Conservation (phyloP, 2,888 invertebrate species). For the Ariolimax columbianus region DNA sequence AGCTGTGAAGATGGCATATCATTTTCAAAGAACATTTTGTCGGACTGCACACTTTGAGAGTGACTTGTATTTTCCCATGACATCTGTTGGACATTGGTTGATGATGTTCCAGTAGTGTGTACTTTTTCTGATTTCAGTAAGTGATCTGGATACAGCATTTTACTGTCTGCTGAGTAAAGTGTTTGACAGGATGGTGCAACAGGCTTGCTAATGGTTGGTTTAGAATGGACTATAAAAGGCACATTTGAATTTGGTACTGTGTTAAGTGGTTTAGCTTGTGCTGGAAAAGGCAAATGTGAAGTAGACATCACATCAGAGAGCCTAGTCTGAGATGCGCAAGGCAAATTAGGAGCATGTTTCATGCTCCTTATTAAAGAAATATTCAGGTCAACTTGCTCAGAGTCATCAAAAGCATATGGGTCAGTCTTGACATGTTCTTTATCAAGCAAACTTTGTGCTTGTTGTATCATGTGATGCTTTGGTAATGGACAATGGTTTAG, state of each 20-base stretch:
- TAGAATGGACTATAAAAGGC: neutral
- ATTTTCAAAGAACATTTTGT: neutral
- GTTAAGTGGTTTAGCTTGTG: neutral
- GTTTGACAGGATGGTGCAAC: neutral
- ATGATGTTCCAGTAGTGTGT: neutral
- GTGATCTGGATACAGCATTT: neutral
- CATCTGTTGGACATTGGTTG: neutral
- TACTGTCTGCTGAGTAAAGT: neutral
- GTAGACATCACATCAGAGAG: too few relatives aligned
- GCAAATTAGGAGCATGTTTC: neutral
- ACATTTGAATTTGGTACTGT: neutral
- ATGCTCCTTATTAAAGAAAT: constrained; percentile 4
- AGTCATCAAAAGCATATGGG: constrained; percentile 43
- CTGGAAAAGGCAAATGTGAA: neutral
- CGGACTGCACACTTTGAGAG: neutral
- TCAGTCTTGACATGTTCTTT: neutral
- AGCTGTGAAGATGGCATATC: neutral
- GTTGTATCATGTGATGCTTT: neutral
- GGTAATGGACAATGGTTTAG: neutral
- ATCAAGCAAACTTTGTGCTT: neutral
- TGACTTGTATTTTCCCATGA: neutral
- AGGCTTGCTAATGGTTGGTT: too few relatives aligned
- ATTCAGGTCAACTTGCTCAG: constrained; percentile 16
- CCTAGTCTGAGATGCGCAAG: neutral
- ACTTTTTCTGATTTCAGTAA: neutral